Evolutionary conservation across 2,888 invertebrate species (phyloP), one percentile per base, ranked within the genome.

Genomic region (Isotomurus palustris): DNA sequence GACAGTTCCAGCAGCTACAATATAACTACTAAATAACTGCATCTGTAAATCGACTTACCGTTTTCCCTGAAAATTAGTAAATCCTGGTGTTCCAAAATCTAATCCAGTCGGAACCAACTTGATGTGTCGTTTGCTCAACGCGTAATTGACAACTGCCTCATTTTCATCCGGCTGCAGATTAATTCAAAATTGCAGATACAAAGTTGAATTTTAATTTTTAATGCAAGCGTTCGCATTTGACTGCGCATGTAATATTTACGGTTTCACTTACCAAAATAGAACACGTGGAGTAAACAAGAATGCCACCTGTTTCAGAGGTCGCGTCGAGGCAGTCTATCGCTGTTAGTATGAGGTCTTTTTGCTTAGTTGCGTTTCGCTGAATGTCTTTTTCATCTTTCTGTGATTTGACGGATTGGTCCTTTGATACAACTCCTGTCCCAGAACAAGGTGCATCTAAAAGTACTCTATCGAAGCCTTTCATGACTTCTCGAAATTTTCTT

Each of bases 221-320:
- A 40, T 40, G 10, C 32, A 32, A 32, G 12, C 32, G 8, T 12
- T 6, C 10, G 40, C 17, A n/a, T 19, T 6, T 40, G 6, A 40
- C 10, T 6, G 17, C 6, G 40, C 6, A 6, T 40, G n/a, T n/a
- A n/a, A n/a, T n/a, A n/a, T n/a, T n/a, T n/a, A 38, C n/a, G 17
- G 17, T 38, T 17, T 51, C n/a, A 6, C 77, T 73, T 70, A 83
- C 83, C 72, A 97, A 78, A 67, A 99, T 85, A 1, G 99, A 99
- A 77, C 99, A 99, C 0, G 99, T 99, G 0, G 97, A 99, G 76
- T 99, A 99, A 1, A 99, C 96, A 62, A 99, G 81, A 73, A 91
- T 91, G 12, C 97, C 96, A 29, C 97, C 99, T 17, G 88, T 85
- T 56, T 86, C 80, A 0, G 96, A 95, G 72, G 89, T 90, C 1